Conservation (phyloP, 2,888 invertebrate genomes). For the Folsomia manolachei region DNA sequence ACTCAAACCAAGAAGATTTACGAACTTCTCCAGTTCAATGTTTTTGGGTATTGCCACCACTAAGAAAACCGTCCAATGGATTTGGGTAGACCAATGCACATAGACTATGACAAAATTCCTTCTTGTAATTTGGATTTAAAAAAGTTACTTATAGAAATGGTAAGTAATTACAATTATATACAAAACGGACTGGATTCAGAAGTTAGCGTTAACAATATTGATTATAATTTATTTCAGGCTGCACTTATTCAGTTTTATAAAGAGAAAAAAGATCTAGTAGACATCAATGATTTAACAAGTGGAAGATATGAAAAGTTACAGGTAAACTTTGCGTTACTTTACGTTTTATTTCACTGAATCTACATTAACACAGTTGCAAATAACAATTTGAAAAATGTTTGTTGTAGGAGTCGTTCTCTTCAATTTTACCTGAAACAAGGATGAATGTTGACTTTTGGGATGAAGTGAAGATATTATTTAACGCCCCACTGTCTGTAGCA, state of each 20-base stretch:
- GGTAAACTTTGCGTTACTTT: slow-evolving; percentile 29
- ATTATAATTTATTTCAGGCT: slow-evolving; percentile 29
- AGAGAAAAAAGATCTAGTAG: slow-evolving; percentile 47
- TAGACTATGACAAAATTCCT: slow-evolving; percentile 64
- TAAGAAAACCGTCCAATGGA: slow-evolving; percentile 87
- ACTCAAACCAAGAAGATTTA: slow-evolving; percentile 64
- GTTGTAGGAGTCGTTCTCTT: slow-evolving; percentile 43
- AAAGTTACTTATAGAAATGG: slow-evolving; percentile 45
- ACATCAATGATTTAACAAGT: slow-evolving; percentile 46
- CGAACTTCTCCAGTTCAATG: slow-evolving; percentile 76
- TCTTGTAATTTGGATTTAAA: slow-evolving; percentile 43
- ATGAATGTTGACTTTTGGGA: slow-evolving; percentile 48
- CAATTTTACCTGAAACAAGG: slow-evolving; percentile 46
- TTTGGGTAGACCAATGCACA: slow-evolving; percentile 86
- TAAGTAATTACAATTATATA: slow-evolving; percentile 21
- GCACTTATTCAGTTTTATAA: slow-evolving; percentile 48
- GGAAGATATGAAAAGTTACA: slow-evolving; percentile 47
- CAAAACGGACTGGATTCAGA: background rate
- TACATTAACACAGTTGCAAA: background rate
- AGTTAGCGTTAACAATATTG: background rate
- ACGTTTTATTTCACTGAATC: background rate
- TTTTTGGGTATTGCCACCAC: slow-evolving; percentile 95
- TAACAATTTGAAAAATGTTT: slow-evolving; percentile 12
- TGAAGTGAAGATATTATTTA: slow-evolving; percentile 42
- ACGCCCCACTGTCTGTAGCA: slow-evolving; percentile 23